Conservation (phyloP, 2,797 vertebrate species). For the Hoplostethus atlanticus region DNA sequence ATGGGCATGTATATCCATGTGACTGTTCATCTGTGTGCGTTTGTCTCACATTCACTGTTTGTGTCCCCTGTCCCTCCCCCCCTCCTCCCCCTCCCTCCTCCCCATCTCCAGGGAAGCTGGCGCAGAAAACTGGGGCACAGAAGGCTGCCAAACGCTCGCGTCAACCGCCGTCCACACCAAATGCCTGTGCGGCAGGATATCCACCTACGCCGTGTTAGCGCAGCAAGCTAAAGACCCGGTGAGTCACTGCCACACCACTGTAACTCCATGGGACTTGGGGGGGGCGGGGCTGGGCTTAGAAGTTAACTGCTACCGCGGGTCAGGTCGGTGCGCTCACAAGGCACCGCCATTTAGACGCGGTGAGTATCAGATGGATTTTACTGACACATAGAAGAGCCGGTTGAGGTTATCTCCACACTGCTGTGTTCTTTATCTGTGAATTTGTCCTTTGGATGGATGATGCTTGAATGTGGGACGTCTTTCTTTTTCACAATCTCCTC, state of each 20-base stretch:
- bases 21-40: constrained; percentile 29
- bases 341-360: constrained; percentile 1
- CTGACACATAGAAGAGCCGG: constrained; percentile 1
- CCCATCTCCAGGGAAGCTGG: constrained; percentile 91
- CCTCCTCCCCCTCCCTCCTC: constrained; percentile 43
- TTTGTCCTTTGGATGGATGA: background rate
- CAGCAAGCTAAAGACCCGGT: constrained; percentile 97
- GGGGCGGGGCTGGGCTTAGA: constrained; percentile 13
- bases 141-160: constrained; percentile 95
- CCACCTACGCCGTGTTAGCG: constrained; percentile 95
- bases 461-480: constrained; percentile 21
- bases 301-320: constrained; percentile 28
- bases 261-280: constrained; percentile 6
- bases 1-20: constrained; percentile 22
- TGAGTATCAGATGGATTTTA: constrained; percentile 26
- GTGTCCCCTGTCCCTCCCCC: constrained; percentile 47
- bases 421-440: constrained; percentile 10
- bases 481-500: constrained; percentile 6
- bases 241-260: constrained; percentile 78
- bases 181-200: constrained; percentile 96
- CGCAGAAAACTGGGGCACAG: constrained; percentile 95
- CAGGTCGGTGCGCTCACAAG: constrained; percentile 44
- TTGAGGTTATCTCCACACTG: background rate
- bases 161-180: constrained; percentile 94
- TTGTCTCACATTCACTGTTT: constrained; percentile 53